Evolutionary conservation across 2,113 vertebrate species (phyloP).

Genomic region (Cephalopterus ornatus): DNA sequence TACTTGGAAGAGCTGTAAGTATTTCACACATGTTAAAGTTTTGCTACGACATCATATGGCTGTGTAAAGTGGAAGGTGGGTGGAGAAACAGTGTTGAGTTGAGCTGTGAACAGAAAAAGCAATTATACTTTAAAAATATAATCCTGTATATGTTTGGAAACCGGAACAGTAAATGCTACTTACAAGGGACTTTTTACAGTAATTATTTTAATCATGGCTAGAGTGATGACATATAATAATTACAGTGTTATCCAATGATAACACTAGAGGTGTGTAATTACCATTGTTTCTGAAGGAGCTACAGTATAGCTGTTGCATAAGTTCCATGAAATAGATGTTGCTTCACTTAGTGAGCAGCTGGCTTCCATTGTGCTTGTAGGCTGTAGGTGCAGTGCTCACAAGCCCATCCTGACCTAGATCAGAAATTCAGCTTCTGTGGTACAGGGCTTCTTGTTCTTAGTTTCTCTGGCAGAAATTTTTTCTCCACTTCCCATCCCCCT

Average conservation of each 20-base stretch:
- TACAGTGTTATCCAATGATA: constrained; percentile 66
- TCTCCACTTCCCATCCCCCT: not conserved
- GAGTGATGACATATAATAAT: constrained; percentile 69
- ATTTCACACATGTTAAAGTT: not conserved
- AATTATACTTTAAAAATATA: not conserved
- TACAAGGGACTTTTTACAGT: constrained; percentile 38
- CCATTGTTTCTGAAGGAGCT: constrained; percentile 55
- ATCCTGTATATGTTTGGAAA: constrained; percentile 56
- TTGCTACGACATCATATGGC: not conserved
- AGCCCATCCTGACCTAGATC: not conserved
- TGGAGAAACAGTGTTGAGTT: not conserved
- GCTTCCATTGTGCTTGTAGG: not conserved
- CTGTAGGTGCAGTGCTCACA: not conserved
- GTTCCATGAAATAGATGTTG: constrained; percentile 1
- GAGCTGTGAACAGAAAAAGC: not conserved
- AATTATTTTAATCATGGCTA: constrained; percentile 65
- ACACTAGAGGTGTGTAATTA: constrained; percentile 62
- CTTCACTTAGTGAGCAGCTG: not conserved
- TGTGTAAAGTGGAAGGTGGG: not conserved
- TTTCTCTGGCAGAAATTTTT: not conserved
- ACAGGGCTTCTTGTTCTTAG: not conserved
- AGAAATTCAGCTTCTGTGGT: not conserved
- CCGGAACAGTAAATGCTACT: constrained; percentile 54
- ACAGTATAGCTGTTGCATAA: constrained; percentile 29
- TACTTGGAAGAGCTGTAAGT: constrained; percentile 98